These are phyloP conservation scores for Coremacera marginata DNA, from an alignment of 2,888 invertebrate genomes.

Conservation along the genomic window DNA sequence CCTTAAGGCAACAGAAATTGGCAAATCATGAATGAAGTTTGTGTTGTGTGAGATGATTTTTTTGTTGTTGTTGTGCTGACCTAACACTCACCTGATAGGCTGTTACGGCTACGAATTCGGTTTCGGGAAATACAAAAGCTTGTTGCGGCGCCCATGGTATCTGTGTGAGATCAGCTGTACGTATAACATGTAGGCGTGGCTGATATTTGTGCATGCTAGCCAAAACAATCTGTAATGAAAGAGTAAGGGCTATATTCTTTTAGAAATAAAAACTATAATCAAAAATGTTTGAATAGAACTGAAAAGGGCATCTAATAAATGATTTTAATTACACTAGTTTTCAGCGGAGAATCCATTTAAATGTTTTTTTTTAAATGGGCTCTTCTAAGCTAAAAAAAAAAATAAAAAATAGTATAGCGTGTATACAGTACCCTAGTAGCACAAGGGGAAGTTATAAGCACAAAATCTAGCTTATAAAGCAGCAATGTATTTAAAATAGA, in stretches of 20 bases:
- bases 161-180: constrained; percentile 79
- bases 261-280: too few relatives aligned
- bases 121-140: constrained; percentile 80
- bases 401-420: too few relatives aligned
- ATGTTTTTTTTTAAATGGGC: too few relatives aligned
- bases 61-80: neutral
- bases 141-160: constrained; percentile 80
- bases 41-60: neutral
- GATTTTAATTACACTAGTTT: too few relatives aligned
- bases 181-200: constrained; percentile 87
- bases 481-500: too few relatives aligned
- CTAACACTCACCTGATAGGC: constrained; percentile 85
- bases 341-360: too few relatives aligned
- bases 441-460: too few relatives aligned
- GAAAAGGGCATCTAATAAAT: too few relatives aligned
- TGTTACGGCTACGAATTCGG: constrained; percentile 96
- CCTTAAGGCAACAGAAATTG: neutral
- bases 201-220: constrained; percentile 99
- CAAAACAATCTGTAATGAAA: constrained; percentile 78
- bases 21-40: constrained; percentile 33
- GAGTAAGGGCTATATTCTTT: neutral
- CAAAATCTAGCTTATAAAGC: too few relatives aligned
- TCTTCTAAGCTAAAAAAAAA: too few relatives aligned
- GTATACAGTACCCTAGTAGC: too few relatives aligned
- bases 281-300: too few relatives aligned